Conservation (phyloP, 2,888 invertebrate species). For the Tetheella fluctuosa region DNA sequence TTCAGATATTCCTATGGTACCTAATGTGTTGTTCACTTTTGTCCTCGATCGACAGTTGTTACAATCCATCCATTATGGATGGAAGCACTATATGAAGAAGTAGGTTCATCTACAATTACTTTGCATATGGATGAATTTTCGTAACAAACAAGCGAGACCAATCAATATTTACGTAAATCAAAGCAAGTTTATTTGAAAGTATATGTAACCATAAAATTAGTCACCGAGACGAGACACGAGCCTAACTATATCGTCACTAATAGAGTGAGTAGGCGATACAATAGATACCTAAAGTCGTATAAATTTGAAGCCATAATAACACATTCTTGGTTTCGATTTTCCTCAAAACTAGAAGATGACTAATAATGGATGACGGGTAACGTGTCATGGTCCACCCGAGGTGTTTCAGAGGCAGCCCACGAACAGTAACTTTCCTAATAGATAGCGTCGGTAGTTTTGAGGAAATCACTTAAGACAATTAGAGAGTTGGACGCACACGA, state of each 20-base stretch:
- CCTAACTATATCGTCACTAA: not conserved
- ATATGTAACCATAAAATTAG: not conserved
- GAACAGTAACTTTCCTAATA: constrained; percentile 71
- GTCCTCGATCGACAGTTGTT: not conserved
- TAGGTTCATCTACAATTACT: not conserved
- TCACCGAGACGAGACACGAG: not conserved
- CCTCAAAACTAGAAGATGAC: constrained; percentile 54
- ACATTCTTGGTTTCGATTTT: constrained; percentile 63
- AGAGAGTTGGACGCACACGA: constrained; percentile 64
- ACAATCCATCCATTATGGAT: not conserved
- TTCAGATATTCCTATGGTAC: constrained; percentile 20
- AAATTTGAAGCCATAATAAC: constrained; percentile 12
- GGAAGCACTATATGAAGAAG: not conserved
- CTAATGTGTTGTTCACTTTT: not conserved
- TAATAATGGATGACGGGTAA: constrained; percentile 70
- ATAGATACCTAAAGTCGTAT: not conserved
- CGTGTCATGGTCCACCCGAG: constrained; percentile 26
- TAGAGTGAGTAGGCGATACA: constrained; percentile 23
- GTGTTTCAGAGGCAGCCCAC: constrained; percentile 44
- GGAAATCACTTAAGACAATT: constrained; percentile 73
- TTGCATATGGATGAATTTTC: not conserved
- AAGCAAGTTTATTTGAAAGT: not conserved
- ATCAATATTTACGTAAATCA: not conserved
- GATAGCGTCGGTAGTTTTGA: constrained; percentile 65
- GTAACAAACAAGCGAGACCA: not conserved